Evolutionary conservation across 1,140 invertebrate species (phyloP).

Genomic region (Drosophila tsacasi): DNA sequence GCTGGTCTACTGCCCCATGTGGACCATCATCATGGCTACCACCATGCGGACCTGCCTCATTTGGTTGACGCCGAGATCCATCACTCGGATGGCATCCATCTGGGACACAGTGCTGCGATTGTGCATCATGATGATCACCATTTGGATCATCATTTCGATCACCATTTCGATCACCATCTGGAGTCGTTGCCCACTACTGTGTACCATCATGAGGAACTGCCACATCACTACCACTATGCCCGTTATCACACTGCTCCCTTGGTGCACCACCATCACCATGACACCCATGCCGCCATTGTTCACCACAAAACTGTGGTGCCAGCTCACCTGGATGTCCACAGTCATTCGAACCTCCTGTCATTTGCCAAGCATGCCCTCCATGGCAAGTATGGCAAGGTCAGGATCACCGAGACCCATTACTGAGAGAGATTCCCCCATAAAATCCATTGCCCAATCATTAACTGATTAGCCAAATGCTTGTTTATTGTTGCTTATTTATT

Average conservation of each 20-base stretch:
- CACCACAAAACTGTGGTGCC: constrained; percentile 55
- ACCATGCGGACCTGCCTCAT: constrained; percentile 57
- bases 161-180: constrained; percentile 48
- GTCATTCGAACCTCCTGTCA: constrained; percentile 70
- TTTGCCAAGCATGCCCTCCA: constrained; percentile 81
- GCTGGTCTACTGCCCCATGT: constrained; percentile 74
- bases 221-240: constrained; percentile 42
- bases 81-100: constrained; percentile 68
- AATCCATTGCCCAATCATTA: constrained; percentile 35
- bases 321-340: constrained; percentile 66
- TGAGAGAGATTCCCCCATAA: constrained; percentile 69
- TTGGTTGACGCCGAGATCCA: constrained; percentile 68
- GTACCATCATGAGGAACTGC: constrained; percentile 68
- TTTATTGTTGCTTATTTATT: constrained; percentile 70
- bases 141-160: constrained; percentile 43
- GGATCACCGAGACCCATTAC: constrained; percentile 81
- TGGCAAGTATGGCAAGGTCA: constrained; percentile 79
- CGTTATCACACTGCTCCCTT: constrained; percentile 65
- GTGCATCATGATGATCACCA: constrained; percentile 55
- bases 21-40: constrained; percentile 51
- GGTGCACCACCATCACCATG: constrained; percentile 67
- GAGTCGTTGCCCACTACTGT: constrained; percentile 47
- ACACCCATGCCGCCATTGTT: constrained; percentile 69
- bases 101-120: constrained; percentile 68
- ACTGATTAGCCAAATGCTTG: constrained; percentile 30